Percentiles rank a stretch among this genome's conserved stretches.
These are phyloP conservation scores for Ochotona princeps DNA, from an alignment of 2,113 vertebrate genomes.

Conservation along the genomic window DNA sequence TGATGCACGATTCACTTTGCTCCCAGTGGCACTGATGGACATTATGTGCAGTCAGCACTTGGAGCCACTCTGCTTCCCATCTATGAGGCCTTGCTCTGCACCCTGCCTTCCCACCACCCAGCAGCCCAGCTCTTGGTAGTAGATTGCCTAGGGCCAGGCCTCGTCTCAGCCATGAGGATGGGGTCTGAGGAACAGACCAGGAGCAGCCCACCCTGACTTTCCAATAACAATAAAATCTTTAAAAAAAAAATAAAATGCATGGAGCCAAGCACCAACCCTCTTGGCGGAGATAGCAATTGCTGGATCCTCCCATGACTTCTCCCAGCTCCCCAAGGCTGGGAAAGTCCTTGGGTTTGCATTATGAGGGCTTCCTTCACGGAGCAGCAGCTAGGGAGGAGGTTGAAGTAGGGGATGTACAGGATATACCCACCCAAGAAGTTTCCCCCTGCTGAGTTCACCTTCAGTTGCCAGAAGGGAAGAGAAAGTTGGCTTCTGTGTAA, in stretches of 20 bases:
- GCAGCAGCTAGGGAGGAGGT: accelerated
- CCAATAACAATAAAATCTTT: too few species aligned
- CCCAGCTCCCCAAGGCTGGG: accelerated
- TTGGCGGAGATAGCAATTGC: neutral
- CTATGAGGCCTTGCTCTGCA: neutral
- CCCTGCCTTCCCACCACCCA: accelerated
- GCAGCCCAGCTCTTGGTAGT: neutral
- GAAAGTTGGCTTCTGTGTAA: neutral
- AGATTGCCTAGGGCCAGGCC: neutral
- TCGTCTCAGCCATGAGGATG: neutral
- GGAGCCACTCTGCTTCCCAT: neutral
- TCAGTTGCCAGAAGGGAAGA: neutral
- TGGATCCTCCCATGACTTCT: neutral
- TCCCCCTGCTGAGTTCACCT: neutral
- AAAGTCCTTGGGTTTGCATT: neutral
- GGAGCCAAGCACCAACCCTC: accelerated
- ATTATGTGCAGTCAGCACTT: accelerated
- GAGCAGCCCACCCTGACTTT: neutral
- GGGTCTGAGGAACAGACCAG: neutral
- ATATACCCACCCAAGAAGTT: neutral
- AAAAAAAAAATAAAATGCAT: too few species aligned
- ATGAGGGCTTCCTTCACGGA: neutral
- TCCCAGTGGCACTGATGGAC: neutral
- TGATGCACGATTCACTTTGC: neutral
- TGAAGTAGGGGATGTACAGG: neutral